A percentile compares a stretch with the other conserved stretches of the same genome.
These are phyloP conservation scores for Eutolmus rufibarbis DNA, from an alignment of 2,888 invertebrate genomes.

Conservation along the genomic window DNA sequence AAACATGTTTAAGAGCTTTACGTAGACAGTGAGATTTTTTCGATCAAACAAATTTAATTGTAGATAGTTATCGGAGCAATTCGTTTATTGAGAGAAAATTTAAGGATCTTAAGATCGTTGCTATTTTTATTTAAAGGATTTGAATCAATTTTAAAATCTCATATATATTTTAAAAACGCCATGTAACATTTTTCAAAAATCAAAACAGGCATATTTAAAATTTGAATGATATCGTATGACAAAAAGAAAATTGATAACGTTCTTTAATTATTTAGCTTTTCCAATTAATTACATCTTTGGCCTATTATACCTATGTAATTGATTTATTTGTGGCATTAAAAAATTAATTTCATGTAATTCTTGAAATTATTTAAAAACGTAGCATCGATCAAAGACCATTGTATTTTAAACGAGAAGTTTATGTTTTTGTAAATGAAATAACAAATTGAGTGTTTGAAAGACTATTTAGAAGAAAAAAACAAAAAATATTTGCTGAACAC, in stretches of 20 bases:
- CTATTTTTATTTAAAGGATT: not conserved
- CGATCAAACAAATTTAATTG: not conserved
- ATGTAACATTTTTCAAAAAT: too few relatives aligned
- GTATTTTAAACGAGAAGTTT: not conserved
- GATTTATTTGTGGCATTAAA: not conserved
- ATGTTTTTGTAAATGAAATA: not conserved
- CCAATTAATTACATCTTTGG: not conserved
- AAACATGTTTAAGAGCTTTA: slow-evolving; percentile 27
- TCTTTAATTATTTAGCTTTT: not conserved
- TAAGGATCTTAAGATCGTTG: not conserved
- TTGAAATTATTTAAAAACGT: not conserved
- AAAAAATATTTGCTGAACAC: not conserved
- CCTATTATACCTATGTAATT: not conserved
- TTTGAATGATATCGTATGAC: too few relatives aligned
- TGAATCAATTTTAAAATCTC: too few relatives aligned
- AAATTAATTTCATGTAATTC: not conserved
- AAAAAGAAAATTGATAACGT: too few relatives aligned
- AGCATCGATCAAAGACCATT: not conserved
- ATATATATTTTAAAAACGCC: too few relatives aligned
- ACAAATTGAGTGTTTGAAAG: not conserved
- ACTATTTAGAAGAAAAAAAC: not conserved
- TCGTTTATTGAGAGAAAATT: not conserved
- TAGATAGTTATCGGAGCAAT: not conserved
- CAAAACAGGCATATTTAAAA: too few relatives aligned
- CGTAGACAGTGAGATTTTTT: not conserved